Evolutionary conservation across 1,140 invertebrate species (phyloP).

Genomic region (Panagrolaimus sp.): DNA sequence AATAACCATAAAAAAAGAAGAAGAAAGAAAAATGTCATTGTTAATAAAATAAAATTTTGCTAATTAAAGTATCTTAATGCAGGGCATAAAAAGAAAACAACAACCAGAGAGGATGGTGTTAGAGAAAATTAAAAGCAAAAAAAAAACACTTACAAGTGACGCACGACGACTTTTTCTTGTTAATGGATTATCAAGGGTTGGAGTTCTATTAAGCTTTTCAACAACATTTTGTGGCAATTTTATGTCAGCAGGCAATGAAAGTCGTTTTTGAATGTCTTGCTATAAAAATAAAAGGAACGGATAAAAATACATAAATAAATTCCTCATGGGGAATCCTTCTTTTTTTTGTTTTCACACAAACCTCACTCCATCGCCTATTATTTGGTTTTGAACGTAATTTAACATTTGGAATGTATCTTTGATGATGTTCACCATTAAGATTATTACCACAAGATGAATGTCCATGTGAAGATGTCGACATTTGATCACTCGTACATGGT

Average conservation of each 20-base stretch:
- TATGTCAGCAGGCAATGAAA: constrained; percentile 64
- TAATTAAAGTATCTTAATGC: no score
- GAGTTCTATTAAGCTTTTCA: constrained; percentile 61
- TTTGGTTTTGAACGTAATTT: constrained; percentile 59
- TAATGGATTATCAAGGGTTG: constrained; percentile 62
- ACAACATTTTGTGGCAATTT: constrained; percentile 62
- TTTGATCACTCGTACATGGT: constrained; percentile 51
- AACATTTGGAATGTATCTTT: constrained; percentile 55
- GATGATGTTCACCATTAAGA: constrained; percentile 24
- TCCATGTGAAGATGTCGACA: constrained; percentile 50
- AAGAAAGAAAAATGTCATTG: no score
- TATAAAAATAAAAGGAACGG: constrained; percentile 36
- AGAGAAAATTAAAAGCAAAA: background rate
- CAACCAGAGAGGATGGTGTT: no score
- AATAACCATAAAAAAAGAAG: no score
- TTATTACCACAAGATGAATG: constrained; percentile 32
- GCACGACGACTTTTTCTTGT: constrained; percentile 61
- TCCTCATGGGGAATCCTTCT: no score
- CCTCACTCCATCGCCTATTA: constrained; percentile 61
- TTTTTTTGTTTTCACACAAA: constrained; percentile 32
- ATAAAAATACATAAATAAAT: constrained; percentile 8
- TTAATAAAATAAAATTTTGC: no score
- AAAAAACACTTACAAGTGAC: constrained; percentile 61
- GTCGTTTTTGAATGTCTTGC: constrained; percentile 63
- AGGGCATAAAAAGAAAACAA: no score